Evolutionary conservation across 2,888 invertebrate genomes (phyloP), one percentile per base, ranked within the genome.

Genomic region (Rhimphoctona megacephalus): DNA sequence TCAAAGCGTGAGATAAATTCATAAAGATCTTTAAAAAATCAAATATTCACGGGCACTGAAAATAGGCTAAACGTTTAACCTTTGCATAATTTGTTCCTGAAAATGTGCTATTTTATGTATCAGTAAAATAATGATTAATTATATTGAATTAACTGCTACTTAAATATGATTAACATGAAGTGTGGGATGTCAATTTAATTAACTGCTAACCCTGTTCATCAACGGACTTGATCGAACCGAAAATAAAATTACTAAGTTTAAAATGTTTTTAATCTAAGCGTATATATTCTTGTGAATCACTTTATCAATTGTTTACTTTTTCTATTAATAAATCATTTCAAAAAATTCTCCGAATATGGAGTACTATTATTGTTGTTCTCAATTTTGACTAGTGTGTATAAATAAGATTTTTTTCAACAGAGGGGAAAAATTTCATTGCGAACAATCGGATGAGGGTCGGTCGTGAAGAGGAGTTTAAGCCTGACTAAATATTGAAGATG

Each of bases 401-500:
- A 73, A 73, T 17, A 36, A 36, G 8, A 7, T 52, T 52, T 33
- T n/a, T 66, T 78, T 17, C 49, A 39, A 43, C 54, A 25, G 25
- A 36, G 36, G 39, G 49, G 70, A 33, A 70, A n/a, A n/a, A 52
- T 72, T 72, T 19, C 61, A 52, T 66, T 72, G 61, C 14, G 30
- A 83, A 78, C 52, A 78, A 78, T 72, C 22, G 36, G 25, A 70
- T 25, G 64, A 49, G 72, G 36, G 64, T 72, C 66, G 36, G 64
- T 72, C 66, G 49, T 70, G 39, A 66, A 66, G 83, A 46, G 43
- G 43, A 43, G 43, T 67, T 77, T 64, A 54, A 78, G 77, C 72
- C 25, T 52, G 78, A 77, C 72, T 83, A 77, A 78, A 78, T 83
- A 83, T 83, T 83, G 83, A 70, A 78, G 77, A 83, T 72, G 49